phyloP scores from a whole-genome alignment of 1,140 invertebrate species.

The Drosophila littoralis region DNA sequence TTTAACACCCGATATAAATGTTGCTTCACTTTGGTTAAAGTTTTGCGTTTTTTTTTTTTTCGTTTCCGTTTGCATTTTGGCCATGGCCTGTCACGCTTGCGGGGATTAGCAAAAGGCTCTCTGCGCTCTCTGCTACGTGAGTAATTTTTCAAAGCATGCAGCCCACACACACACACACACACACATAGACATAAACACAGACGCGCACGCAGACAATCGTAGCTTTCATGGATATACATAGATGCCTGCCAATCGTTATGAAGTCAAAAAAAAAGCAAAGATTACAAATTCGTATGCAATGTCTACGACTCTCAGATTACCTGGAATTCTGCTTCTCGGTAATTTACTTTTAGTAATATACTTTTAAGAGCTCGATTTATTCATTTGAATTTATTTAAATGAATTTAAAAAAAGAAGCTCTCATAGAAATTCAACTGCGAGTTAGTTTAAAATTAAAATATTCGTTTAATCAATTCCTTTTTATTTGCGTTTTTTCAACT shows the following conservation, averaged over 20 bases:
- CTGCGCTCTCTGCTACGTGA: constrained; percentile 50
- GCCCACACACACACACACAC: background rate
- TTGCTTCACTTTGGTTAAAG: constrained; percentile 9
- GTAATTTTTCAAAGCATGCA: constrained; percentile 63
- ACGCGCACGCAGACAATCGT: background rate
- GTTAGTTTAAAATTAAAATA: too few relatives aligned
- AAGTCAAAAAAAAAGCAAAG: constrained; percentile 23
- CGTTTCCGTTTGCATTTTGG: constrained; percentile 30
- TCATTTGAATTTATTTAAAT: too few relatives aligned
- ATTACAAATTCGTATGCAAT: background rate
- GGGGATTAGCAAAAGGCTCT: constrained; percentile 34
- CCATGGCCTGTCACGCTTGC: constrained; percentile 43
- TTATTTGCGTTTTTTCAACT: too few relatives aligned
- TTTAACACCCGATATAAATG: constrained; percentile 8
- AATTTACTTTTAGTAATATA: too few relatives aligned
- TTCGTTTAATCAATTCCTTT: too few relatives aligned
- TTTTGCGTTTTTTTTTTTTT: constrained; percentile 12
- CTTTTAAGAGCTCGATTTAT: too few relatives aligned
- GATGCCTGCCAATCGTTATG: constrained; percentile 48
- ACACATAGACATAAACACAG: constrained; percentile 4
- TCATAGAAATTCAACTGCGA: too few relatives aligned
- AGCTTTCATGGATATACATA: constrained; percentile 23
- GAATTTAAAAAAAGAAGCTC: too few relatives aligned
- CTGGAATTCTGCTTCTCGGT: background rate
- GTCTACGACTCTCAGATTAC: background rate